Conservation (phyloP, 2,888 invertebrate genomes). For the Notodonta dromedarius region DNA sequence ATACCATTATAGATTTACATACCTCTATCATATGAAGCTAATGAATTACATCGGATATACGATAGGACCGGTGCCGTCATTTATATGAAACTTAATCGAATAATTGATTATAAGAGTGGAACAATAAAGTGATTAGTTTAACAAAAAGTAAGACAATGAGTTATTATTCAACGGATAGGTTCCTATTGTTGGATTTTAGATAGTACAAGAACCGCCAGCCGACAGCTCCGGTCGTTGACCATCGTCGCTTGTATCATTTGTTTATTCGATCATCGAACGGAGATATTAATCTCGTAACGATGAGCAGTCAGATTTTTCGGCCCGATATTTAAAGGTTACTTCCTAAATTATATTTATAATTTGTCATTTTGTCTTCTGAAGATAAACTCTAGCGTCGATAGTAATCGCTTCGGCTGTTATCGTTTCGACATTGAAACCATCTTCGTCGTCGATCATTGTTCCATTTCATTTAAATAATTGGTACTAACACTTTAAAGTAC, state of each 20-base stretch:
- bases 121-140: slow-evolving; percentile 83
- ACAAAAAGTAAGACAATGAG: slow-evolving; percentile 83
- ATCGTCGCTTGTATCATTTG: slow-evolving; percentile 72
- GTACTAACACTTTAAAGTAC: slow-evolving; percentile 39
- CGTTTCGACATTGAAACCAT: slow-evolving; percentile 29
- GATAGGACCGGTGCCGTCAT: slow-evolving; percentile 70
- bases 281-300: slow-evolving; percentile 77
- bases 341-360: slow-evolving; percentile 63
- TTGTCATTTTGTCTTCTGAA: slow-evolving; percentile 58
- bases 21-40: slow-evolving; percentile 49
- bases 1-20: slow-evolving; percentile 54
- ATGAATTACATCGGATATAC: slow-evolving; percentile 70
- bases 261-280: slow-evolving; percentile 73
- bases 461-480: slow-evolving; percentile 24
- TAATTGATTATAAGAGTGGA: slow-evolving; percentile 82
- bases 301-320: slow-evolving; percentile 70
- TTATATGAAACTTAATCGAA: slow-evolving; percentile 80
- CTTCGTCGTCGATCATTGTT: slow-evolving; percentile 40
- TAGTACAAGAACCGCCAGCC: slow-evolving; percentile 63
- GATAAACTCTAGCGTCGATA: slow-evolving; percentile 45
- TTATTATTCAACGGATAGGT: slow-evolving; percentile 78
- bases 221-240: slow-evolving; percentile 69
- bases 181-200: slow-evolving; percentile 72
- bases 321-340: slow-evolving; percentile 65
- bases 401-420: slow-evolving; percentile 41